A percentile compares a stretch with the other conserved stretches of the same genome.
phyloP scores from a whole-genome alignment of 1,140 invertebrate genomes.

The Cheumatopsyche charites region DNA sequence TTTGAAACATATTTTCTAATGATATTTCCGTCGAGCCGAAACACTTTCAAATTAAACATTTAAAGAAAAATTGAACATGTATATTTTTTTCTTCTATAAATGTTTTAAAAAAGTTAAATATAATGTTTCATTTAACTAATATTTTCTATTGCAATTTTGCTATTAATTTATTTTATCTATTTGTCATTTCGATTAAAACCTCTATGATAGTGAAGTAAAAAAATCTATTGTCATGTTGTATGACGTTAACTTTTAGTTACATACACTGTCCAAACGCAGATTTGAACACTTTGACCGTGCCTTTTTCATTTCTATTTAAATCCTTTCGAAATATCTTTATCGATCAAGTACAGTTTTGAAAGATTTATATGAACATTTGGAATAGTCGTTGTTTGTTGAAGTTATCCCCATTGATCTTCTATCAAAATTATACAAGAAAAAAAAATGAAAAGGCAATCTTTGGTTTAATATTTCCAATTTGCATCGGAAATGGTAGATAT shows the following conservation, averaged over 20 bases:
- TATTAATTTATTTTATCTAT: conserved; percentile 34
- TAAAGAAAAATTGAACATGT: conserved; percentile 1
- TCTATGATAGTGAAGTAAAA: conserved; percentile 12
- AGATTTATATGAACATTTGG: too few relatives aligned
- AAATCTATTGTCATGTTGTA: conserved; percentile 20
- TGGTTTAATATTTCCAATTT: too few relatives aligned
- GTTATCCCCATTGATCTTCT: too few relatives aligned
- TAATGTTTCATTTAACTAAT: conserved; percentile 34
- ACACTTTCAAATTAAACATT: not conserved
- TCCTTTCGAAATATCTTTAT: too few relatives aligned
- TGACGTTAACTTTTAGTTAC: not conserved
- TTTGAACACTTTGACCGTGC: not conserved
- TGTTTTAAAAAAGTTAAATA: conserved; percentile 26
- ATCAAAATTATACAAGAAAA: too few relatives aligned
- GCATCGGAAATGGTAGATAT: too few relatives aligned
- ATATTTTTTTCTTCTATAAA: conserved; percentile 20
- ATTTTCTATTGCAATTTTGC: conserved; percentile 36
- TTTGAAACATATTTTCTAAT: too few relatives aligned
- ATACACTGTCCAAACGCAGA: not conserved
- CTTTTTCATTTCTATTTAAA: too few relatives aligned
- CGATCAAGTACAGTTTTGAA: too few relatives aligned
- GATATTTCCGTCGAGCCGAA: not conserved
- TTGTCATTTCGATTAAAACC: conserved; percentile 2
- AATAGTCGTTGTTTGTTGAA: too few relatives aligned
- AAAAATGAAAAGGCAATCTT: too few relatives aligned